Evolutionary conservation across 2,888 invertebrate genomes (phyloP).

Genomic region (Theretra japonica): DNA sequence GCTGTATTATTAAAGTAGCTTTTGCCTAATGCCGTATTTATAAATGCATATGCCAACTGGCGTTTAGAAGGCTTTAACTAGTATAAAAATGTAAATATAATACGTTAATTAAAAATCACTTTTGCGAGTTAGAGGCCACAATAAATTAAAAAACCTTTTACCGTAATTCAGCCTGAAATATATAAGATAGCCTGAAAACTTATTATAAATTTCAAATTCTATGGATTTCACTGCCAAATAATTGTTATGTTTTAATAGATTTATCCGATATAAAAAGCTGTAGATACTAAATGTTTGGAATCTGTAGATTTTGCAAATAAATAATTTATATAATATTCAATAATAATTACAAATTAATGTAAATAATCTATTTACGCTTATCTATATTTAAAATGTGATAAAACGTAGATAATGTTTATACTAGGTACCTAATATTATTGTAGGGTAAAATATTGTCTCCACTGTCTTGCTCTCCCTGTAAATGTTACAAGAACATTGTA

Average conservation of each 20-base stretch:
- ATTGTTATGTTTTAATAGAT: neutral
- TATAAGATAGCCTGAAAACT: neutral
- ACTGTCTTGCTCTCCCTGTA: conserved; percentile 70
- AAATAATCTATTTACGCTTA: neutral
- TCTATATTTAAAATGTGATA: neutral
- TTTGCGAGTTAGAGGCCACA: neutral
- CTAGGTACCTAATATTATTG: conserved; percentile 24
- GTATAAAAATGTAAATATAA: neutral
- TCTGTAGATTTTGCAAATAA: conserved; percentile 13
- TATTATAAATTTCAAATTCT: neutral
- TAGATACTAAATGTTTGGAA: neutral
- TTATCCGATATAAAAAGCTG: neutral
- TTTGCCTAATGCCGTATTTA: neutral
- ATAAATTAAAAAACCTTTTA: neutral
- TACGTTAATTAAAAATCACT: neutral
- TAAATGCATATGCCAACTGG: conserved; percentile 4
- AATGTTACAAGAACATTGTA: conserved; percentile 46
- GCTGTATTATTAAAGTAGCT: neutral
- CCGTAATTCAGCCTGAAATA: neutral
- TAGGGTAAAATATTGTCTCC: conserved; percentile 45
- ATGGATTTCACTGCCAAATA: neutral
- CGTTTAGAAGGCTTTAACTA: conserved; percentile 26
- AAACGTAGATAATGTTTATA: neutral
- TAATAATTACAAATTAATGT: neutral
- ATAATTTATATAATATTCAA: neutral